Conservation (phyloP, 2,113 vertebrate species). For the Glaucidium brasilianum region DNA sequence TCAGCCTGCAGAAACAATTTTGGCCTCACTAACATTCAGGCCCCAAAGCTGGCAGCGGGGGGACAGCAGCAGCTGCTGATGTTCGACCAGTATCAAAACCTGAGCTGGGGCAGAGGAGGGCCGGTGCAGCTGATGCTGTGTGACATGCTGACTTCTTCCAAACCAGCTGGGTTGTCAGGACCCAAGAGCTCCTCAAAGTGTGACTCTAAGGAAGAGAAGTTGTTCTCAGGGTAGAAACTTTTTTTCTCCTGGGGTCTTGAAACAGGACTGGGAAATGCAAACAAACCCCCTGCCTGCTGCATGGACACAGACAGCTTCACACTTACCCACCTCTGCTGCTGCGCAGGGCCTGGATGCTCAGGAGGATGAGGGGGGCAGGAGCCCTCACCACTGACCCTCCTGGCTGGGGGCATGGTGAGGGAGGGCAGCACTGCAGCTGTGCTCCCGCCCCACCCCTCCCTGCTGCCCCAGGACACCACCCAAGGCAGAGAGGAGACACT, state of each 20-base stretch:
- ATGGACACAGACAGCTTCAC: not conserved
- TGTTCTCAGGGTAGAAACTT: not conserved
- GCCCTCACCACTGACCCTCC: not conserved
- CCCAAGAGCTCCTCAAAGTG: too few species aligned
- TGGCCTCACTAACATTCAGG: not conserved
- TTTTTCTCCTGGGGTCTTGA: not conserved
- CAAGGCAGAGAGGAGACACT: not conserved
- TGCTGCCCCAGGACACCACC: not conserved
- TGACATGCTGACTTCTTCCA: not conserved
- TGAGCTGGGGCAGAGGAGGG: not conserved
- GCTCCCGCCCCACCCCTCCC: not conserved
- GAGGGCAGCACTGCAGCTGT: not conserved
- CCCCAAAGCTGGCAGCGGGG: rapidly evolving
- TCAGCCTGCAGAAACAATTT: not conserved
- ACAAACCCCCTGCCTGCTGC: not conserved
- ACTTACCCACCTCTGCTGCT: not conserved
- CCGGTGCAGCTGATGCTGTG: not conserved
- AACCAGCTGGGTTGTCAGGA: too few species aligned
- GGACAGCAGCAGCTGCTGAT: not conserved
- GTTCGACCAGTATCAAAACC: not conserved
- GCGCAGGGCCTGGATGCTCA: not conserved
- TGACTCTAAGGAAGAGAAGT: not conserved
- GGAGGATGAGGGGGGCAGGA: not conserved
- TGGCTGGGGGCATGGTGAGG: rapidly evolving
- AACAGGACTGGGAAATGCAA: not conserved